These are phyloP conservation scores for Synaphobranchus kaupii DNA, from an alignment of 2,797 vertebrate genomes.

Conservation along the genomic window DNA sequence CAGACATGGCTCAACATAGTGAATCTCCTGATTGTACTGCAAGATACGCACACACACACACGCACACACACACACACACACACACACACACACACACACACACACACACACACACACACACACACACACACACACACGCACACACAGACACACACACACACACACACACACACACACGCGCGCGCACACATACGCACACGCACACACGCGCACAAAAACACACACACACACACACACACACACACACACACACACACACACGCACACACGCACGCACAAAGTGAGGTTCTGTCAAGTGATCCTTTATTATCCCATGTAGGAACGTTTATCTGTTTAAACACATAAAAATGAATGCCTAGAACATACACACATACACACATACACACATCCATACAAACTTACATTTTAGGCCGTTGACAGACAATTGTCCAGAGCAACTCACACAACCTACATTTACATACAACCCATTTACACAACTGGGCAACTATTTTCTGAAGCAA, in stretches of 20 bases:
- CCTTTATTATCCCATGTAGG: not conserved
- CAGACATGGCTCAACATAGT: slow-evolving; percentile 95
- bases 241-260: too few relatives aligned
- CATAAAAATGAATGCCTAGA: not conserved
- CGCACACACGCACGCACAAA: too few relatives aligned
- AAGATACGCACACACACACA: slow-evolving; percentile 17
- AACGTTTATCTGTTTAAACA: not conserved
- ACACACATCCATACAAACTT: slow-evolving; percentile 4
- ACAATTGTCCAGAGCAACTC: too few relatives aligned
- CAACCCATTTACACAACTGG: not conserved
- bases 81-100: not conserved
- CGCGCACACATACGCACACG: too few relatives aligned
- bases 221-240: too few relatives aligned
- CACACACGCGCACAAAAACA: too few relatives aligned
- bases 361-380: not conserved
- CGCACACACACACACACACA: not conserved
- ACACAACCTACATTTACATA: not conserved
- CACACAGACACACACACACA: not conserved
- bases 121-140: not conserved
- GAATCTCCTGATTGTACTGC: slow-evolving; percentile 95
- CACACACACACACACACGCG: slow-evolving; percentile 10
- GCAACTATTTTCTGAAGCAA: not conserved
- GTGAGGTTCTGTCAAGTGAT: not conserved
- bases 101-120: not conserved
- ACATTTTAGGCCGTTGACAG: not conserved